A percentile compares a stretch with the other conserved stretches of the same genome.
phyloP scores from a whole-genome alignment of 2,797 vertebrate species.

The Cryptoblepharus egeriae region DNA sequence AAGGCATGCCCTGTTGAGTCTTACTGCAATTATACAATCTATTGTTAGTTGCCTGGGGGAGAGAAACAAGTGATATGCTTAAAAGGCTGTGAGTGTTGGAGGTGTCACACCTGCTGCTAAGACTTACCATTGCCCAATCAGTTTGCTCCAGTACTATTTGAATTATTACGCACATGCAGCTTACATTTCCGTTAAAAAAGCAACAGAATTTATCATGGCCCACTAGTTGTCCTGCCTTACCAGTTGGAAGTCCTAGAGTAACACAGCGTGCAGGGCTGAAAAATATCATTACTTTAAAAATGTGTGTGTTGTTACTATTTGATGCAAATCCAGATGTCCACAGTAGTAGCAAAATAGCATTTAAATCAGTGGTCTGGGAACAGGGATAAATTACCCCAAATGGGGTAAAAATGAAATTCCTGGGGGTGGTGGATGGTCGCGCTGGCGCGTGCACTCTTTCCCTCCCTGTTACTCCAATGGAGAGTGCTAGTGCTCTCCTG shows the following conservation, averaged over 20 bases:
- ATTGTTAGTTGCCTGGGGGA: conserved; percentile 44
- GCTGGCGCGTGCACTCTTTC: too few species aligned
- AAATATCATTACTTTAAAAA: neutral
- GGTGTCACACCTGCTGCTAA: conserved; percentile 71
- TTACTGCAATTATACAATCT: conserved; percentile 71
- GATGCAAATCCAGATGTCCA: neutral
- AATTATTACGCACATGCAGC: conserved; percentile 65
- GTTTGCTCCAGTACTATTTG: conserved; percentile 63
- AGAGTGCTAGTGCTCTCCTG: too few species aligned
- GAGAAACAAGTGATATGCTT: conserved; percentile 52
- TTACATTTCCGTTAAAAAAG: conserved; percentile 52
- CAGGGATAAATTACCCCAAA: too few species aligned
- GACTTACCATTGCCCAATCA: conserved; percentile 67
- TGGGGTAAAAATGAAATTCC: too few species aligned
- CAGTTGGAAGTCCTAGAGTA: neutral
- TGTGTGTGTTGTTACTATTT: neutral
- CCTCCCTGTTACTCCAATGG: too few species aligned
- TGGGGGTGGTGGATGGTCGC: too few species aligned
- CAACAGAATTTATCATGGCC: conserved; percentile 61
- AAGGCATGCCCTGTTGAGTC: conserved; percentile 74
- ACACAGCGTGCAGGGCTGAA: neutral
- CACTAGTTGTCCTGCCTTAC: conserved; percentile 37
- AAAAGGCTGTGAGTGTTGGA: conserved; percentile 64
- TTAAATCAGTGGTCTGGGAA: too few species aligned
- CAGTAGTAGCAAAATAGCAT: neutral